Conservation (phyloP, 2,113 vertebrate genomes). For the Philantomba maxwellii region DNA sequence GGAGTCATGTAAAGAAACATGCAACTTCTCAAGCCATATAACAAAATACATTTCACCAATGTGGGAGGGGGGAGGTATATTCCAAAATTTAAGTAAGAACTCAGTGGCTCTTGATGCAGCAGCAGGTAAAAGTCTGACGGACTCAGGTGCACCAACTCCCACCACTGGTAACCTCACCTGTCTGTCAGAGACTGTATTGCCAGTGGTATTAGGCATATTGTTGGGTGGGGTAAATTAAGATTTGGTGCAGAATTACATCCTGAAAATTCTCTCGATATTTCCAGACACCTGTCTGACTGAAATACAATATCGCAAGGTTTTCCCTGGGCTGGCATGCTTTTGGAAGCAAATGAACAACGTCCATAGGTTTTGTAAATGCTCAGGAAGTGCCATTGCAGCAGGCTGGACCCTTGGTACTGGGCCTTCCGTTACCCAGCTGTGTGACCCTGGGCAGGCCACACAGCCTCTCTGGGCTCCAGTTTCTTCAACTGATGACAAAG, state of each 20-base stretch:
- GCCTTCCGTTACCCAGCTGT: neutral
- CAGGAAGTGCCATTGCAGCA: fast-evolving
- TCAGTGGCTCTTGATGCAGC: fast-evolving
- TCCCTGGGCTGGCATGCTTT: neutral
- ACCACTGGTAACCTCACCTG: neutral
- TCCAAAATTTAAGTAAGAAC: neutral
- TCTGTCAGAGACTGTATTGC: neutral
- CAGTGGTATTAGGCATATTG: fast-evolving
- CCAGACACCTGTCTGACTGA: neutral
- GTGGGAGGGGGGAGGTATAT: neutral
- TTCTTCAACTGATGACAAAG: neutral
- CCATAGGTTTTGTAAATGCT: neutral
- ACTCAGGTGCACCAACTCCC: fast-evolving
- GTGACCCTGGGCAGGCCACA: too few species aligned
- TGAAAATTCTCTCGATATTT: neutral
- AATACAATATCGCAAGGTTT: fast-evolving
- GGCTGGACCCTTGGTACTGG: neutral
- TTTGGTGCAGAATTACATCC: neutral
- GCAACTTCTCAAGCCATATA: neutral
- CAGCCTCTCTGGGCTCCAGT: neutral
- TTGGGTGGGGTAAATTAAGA: neutral
- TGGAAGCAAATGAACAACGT: neutral
- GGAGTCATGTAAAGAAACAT: neutral
- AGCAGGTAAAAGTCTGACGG: too few species aligned
- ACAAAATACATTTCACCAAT: neutral